Evolutionary conservation across 2,113 vertebrate genomes (phyloP).

Genomic region (Piaya cayana): DNA sequence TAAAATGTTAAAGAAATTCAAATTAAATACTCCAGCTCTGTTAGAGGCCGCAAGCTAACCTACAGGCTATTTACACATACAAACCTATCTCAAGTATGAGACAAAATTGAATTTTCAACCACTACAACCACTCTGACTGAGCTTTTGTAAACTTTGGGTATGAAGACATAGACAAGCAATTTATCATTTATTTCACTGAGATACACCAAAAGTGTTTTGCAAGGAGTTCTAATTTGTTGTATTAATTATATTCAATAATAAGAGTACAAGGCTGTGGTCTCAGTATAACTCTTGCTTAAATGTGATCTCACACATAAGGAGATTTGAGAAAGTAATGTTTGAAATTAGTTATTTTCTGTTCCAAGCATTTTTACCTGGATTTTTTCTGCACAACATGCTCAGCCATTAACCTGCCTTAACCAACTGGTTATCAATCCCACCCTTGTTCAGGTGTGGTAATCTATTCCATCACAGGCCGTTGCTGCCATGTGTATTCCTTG

Average conservation of each 20-base stretch:
- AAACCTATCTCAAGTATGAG: not conserved
- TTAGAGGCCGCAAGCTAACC: constrained; percentile 30
- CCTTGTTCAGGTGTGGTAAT: accelerated
- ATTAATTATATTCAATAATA: constrained; percentile 19
- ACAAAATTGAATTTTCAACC: constrained; percentile 51
- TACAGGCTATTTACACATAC: constrained; percentile 54
- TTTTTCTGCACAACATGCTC: not conserved
- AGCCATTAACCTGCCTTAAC: not conserved
- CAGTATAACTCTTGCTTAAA: not conserved
- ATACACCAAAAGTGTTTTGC: not conserved
- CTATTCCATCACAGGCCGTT: not conserved
- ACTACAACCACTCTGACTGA: not conserved
- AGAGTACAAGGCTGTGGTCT: not conserved
- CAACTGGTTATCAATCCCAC: accelerated
- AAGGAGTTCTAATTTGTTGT: constrained; percentile 4
- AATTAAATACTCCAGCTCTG: constrained; percentile 22
- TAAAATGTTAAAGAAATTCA: constrained; percentile 65
- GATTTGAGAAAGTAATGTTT: not conserved
- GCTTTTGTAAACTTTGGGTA: constrained; percentile 29
- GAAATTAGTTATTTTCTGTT: not conserved
- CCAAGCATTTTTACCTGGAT: not conserved
- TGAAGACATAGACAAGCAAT: not conserved
- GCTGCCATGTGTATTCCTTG: not conserved
- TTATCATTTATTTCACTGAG: not conserved
- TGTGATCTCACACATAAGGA: not conserved